Percentiles rank a stretch among this genome's conserved stretches.
Conservation (phyloP, 2,797 vertebrate genomes). For the Myripristis murdjan region DNA sequence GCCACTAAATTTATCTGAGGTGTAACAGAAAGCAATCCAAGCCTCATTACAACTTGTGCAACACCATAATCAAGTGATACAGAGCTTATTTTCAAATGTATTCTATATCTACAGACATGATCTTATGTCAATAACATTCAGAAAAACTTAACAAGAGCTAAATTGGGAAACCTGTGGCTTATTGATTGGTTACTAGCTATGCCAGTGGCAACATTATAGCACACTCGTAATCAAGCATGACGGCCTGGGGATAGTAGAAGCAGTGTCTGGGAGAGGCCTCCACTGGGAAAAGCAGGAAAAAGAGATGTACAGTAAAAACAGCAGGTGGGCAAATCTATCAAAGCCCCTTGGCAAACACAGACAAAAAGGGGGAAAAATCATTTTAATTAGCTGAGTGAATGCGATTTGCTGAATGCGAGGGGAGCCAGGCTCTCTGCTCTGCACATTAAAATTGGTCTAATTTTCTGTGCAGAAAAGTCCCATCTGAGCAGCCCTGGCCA, state of each 20-base stretch:
- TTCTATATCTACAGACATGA: slow-evolving; percentile 7
- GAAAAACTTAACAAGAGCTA: slow-evolving; percentile 39
- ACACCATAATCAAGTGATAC: slow-evolving; percentile 33
- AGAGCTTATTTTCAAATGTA: slow-evolving; percentile 38
- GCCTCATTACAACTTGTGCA: slow-evolving; percentile 5
- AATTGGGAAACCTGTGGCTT: slow-evolving; percentile 35
- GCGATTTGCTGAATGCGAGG: slow-evolving; percentile 92
- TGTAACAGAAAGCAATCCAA: slow-evolving; percentile 29
- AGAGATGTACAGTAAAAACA: slow-evolving; percentile 84
- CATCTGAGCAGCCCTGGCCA: slow-evolving; percentile 96
- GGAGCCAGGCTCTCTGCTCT: slow-evolving; percentile 86
- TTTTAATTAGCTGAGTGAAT: slow-evolving; percentile 99
- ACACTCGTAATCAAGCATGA: slow-evolving; percentile 22
- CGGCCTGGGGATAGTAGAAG: slow-evolving; percentile 20
- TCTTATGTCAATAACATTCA: slow-evolving; percentile 37
- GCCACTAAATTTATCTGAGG: slow-evolving; percentile 12
- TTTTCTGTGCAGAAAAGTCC: slow-evolving; percentile 97
- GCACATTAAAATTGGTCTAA: slow-evolving; percentile 99
- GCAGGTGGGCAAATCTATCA: slow-evolving; percentile 97
- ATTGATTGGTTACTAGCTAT: slow-evolving; percentile 61
- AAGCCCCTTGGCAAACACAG: slow-evolving; percentile 85
- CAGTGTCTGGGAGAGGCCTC: slow-evolving; percentile 23
- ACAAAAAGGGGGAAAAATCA: slow-evolving; percentile 86
- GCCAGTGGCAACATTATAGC: slow-evolving; percentile 23
- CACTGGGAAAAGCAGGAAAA: slow-evolving; percentile 33